These are phyloP conservation scores for Drymodes brunneopygia DNA, from an alignment of 2,113 vertebrate genomes.

Conservation along the genomic window DNA sequence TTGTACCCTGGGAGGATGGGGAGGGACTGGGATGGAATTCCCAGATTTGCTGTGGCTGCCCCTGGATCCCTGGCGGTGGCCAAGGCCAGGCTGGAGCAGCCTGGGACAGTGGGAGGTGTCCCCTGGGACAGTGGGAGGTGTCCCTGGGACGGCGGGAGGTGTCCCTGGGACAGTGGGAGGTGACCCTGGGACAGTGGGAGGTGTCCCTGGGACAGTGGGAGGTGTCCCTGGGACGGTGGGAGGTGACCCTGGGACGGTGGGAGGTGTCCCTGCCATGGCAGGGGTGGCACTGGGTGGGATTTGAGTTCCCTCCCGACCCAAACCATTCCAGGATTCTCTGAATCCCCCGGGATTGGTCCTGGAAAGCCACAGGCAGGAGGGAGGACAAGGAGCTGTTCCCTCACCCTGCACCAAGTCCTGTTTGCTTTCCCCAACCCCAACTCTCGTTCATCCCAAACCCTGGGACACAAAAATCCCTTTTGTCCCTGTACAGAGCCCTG, in stretches of 20 bases:
- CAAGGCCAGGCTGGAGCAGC: not conserved
- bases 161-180: too few relatives aligned
- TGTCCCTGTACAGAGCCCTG: not conserved
- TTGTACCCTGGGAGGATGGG: not conserved
- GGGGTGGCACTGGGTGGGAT: rapidly evolving
- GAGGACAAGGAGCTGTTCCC: not conserved
- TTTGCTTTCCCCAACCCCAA: not conserved
- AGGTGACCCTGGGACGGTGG: not conserved
- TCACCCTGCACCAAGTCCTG: not conserved
- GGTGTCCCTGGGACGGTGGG: not conserved
- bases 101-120: not conserved
- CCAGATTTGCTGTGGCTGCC: not conserved
- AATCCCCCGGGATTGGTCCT: rapidly evolving
- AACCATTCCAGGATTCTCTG: rapidly evolving
- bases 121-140: not conserved
- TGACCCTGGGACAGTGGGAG: not conserved
- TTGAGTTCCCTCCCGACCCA: not conserved
- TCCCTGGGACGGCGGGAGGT: too few relatives aligned
- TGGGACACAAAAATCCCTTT: rapidly evolving
- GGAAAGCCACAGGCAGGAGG: not conserved
- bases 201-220: not conserved
- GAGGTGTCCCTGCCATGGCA: not conserved
- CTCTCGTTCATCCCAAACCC: not conserved
- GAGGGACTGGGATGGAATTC: rapidly evolving
- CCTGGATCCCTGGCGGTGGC: not conserved